Conservation (phyloP, 2,797 vertebrate genomes). For the Rhinichthys osculus region DNA sequence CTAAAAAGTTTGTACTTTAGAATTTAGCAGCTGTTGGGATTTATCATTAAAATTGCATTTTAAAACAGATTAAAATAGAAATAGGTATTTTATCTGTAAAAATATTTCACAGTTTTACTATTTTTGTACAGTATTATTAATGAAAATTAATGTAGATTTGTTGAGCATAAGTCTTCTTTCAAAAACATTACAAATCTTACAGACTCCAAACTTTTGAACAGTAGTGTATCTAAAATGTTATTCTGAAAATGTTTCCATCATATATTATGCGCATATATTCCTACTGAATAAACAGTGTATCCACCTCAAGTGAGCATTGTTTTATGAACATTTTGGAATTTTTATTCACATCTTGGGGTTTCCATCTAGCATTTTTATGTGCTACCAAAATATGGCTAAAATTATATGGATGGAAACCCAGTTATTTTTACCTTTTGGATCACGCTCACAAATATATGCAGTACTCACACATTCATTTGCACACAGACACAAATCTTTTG, state of each 20-base stretch:
- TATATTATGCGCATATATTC: background rate
- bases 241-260: background rate
- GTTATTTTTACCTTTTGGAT: constrained; percentile 58
- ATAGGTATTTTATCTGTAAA: background rate
- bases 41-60: background rate
- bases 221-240: background rate
- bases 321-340: background rate
- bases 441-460: constrained; percentile 43
- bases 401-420: background rate
- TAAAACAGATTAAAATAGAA: background rate
- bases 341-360: background rate
- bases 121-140: background rate
- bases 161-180: background rate
- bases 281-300: background rate
- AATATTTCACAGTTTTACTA: background rate
- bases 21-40: background rate
- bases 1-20: background rate
- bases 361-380: background rate
- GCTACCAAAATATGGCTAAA: background rate
- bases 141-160: background rate
- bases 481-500: background rate
- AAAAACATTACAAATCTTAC: background rate
- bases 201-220: background rate
- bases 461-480: background rate
- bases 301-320: background rate